Percentiles rank a stretch among this genome's conserved stretches.
Conservation (phyloP, 2,888 invertebrate species). For the Drosophila birchii region DNA sequence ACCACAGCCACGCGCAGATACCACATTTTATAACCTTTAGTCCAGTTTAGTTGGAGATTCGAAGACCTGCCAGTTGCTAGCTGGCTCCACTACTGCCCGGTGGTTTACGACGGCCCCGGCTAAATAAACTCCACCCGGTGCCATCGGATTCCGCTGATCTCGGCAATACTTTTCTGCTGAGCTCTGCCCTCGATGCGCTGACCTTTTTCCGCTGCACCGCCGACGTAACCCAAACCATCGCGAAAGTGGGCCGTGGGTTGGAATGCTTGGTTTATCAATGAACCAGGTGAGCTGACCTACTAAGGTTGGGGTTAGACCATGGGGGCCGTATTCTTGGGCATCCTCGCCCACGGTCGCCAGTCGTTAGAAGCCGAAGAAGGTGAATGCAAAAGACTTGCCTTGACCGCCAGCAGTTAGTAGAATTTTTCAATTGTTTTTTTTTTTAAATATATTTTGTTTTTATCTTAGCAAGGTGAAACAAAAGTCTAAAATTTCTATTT, state of each 20-base stretch:
- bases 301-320: conserved; percentile 24
- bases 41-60: conserved; percentile 23
- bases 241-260: conserved; percentile 57
- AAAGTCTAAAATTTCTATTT: neutral
- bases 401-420: neutral
- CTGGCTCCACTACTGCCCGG: conserved; percentile 56
- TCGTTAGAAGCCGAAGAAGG: conserved; percentile 7
- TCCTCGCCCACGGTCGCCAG: conserved; percentile 26
- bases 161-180: conserved; percentile 72
- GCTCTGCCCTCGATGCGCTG: conserved; percentile 74
- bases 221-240: conserved; percentile 47
- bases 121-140: conserved; percentile 63
- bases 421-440: neutral
- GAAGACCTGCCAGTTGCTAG: conserved; percentile 46
- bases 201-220: conserved; percentile 57
- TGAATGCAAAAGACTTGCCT: neutral
- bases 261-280: conserved; percentile 72
- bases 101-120: conserved; percentile 22
- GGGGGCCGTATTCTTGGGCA: conserved; percentile 1
- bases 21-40: conserved; percentile 5
- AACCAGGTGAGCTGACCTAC: conserved; percentile 21
- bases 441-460: neutral
- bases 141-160: conserved; percentile 64
- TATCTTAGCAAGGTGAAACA: neutral
- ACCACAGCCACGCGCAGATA: conserved; percentile 16